Percentiles rank a stretch among this genome's conserved stretches.
Conservation (phyloP, 2,113 vertebrate genomes). For the Theristicus caerulescens region DNA sequence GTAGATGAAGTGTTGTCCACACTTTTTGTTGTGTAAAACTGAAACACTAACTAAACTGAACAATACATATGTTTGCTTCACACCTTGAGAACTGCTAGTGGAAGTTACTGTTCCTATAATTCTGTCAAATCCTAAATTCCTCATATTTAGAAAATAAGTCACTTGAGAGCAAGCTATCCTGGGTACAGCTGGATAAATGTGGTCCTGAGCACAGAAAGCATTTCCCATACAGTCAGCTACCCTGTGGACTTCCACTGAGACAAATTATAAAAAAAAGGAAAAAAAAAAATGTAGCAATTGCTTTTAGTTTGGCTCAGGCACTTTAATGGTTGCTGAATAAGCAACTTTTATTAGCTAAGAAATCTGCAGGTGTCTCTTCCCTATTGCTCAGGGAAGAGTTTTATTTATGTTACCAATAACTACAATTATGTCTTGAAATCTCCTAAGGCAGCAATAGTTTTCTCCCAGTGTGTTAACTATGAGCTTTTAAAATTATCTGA, state of each 20-base stretch:
- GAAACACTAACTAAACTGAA: neutral
- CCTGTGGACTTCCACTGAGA: neutral
- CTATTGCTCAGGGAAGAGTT: neutral
- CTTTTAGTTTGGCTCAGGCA: neutral
- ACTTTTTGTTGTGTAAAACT: neutral
- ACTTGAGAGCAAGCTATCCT: neutral
- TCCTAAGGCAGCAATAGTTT: neutral
- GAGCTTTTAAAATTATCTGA: neutral
- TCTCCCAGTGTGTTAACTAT: neutral
- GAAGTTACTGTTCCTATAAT: neutral
- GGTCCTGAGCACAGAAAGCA: neutral
- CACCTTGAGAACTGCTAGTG: neutral
- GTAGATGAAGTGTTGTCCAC: neutral
- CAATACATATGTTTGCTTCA: neutral
- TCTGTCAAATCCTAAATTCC: neutral
- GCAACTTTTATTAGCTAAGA: neutral
- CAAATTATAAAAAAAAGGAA: neutral
- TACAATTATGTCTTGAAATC: neutral
- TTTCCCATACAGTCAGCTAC: neutral
- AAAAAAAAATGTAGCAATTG: neutral
- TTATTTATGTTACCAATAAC: neutral
- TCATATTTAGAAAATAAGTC: neutral
- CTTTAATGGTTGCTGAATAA: neutral
- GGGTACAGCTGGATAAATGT: neutral
- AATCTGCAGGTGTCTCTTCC: neutral